Evolutionary conservation across 2,888 invertebrate species (phyloP).

Genomic region (Agapostemon virescens): DNA sequence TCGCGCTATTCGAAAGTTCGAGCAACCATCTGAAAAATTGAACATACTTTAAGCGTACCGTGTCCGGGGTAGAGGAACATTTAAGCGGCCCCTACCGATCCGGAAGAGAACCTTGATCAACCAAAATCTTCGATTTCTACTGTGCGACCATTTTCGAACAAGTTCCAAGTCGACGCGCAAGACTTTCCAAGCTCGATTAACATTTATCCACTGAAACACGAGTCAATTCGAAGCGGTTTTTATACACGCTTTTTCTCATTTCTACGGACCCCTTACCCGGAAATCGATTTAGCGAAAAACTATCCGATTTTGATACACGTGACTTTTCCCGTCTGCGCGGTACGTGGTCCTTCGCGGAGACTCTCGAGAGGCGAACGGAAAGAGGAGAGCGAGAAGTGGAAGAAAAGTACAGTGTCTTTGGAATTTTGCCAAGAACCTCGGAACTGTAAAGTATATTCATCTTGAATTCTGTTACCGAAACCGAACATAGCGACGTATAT

Average conservation of each 20-base stretch:
- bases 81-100: neutral
- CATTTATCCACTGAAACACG: slow-evolving; percentile 8
- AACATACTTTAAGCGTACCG: no score
- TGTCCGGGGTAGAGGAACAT: no score
- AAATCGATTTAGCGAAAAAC: slow-evolving; percentile 2
- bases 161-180: neutral
- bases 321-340: slow-evolving; percentile 11
- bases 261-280: neutral
- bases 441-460: neutral
- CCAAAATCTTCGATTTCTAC: neutral
- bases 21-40: neutral
- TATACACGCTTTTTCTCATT: slow-evolving; percentile 20
- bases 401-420: neutral
- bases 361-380: neutral
- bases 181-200: neutral
- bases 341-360: neutral
- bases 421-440: neutral
- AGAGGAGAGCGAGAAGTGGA: neutral
- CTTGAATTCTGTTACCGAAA: neutral
- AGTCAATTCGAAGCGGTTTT: slow-evolving; percentile 32
- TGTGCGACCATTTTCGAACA: neutral
- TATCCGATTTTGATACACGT: slow-evolving; percentile 22
- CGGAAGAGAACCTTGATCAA: neutral
- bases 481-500: neutral
- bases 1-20: neutral